Evolutionary conservation across 23 tunicate genomes (phyloP), one percentile per base, ranked within the genome.

Genomic region (Trididemnum miniatum): DNA sequence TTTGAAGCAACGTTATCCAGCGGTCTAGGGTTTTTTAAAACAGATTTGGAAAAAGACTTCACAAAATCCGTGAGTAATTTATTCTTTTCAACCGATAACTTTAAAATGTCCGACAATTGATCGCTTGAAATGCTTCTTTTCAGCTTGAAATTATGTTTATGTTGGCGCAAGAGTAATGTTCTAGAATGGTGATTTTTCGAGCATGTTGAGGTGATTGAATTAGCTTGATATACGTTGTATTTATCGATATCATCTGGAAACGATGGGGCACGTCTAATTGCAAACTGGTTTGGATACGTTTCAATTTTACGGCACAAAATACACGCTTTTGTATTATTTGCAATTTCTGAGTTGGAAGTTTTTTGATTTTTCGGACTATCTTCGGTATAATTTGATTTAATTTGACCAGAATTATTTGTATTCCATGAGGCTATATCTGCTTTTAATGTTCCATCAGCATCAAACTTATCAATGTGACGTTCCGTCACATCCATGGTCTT

Each of bases 401-500:
- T 28, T 29, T 79, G 90, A 12, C 90, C 90, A 4, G 90, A 86
- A 35, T 86, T 86, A 33, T 86, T 86, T 20, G 84, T 79, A 60
- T 86, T 86, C 72, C 73, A 79, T 26, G 38, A 27, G 28, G 84
- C 64, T 34, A 62, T 12, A 24, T 79, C 81, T 32, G 78, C 38
- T 23, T 39, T 32, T 9, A 52, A 36, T 5, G 39, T 33, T 18
- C 25, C 22, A 4, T 77, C 67, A 37, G 4, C 26, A 51, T 26
- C 39, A 35, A 26, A 24, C 29, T 62, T 26, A 5, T 18, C 25
- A 62, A 26, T 5, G 3, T 22, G 28, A 62, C 4, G 67, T 5
- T 12, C 5, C 5, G 23, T 12, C 36, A 69, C 20, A 7, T 71
- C 79, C 35, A 2, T 22, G 7, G 64, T 80, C 29, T 80, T 80